These are phyloP conservation scores for Liparis tanakae DNA, from an alignment of 2,797 vertebrate genomes.

Conservation along the genomic window DNA sequence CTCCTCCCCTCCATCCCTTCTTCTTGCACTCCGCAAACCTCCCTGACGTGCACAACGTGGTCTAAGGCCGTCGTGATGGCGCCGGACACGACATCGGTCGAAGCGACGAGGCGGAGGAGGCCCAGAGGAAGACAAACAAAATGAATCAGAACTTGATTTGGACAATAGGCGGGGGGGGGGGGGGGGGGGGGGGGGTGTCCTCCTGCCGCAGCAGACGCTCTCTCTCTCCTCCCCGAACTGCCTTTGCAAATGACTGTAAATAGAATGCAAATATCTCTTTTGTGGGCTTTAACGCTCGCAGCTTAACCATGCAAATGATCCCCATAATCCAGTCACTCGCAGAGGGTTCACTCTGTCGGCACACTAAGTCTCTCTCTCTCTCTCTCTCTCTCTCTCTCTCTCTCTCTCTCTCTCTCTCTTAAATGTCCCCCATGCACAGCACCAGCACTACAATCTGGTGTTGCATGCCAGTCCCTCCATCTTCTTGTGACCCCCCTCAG, in stretches of 20 bases:
- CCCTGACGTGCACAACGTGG: conserved; percentile 15
- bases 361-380: background rate
- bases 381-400: background rate
- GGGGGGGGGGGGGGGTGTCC: conserved; percentile 20
- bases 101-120: conserved; percentile 10
- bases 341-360: conserved; percentile 47
- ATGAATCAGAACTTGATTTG: conserved; percentile 17
- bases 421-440: background rate
- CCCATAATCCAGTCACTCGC: conserved; percentile 56
- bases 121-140: background rate
- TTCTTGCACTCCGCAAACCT: conserved; percentile 43
- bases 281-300: conserved; percentile 68
- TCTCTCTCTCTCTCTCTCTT: background rate
- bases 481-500: conserved; percentile 1
- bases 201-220: conserved; percentile 38
- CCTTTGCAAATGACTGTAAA: conserved; percentile 69
- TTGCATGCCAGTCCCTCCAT: conserved; percentile 18
- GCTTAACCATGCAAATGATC: conserved; percentile 72
- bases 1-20: background rate
- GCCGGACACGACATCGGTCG: conserved; percentile 4
- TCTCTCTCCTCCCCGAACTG: conserved; percentile 62
- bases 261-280: conserved; percentile 72
- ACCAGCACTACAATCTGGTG: background rate
- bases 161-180: conserved; percentile 33
- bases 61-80: background rate